These are phyloP conservation scores for Halyomorpha halys DNA, from an alignment of 1,140 invertebrate genomes.

Conservation along the genomic window DNA sequence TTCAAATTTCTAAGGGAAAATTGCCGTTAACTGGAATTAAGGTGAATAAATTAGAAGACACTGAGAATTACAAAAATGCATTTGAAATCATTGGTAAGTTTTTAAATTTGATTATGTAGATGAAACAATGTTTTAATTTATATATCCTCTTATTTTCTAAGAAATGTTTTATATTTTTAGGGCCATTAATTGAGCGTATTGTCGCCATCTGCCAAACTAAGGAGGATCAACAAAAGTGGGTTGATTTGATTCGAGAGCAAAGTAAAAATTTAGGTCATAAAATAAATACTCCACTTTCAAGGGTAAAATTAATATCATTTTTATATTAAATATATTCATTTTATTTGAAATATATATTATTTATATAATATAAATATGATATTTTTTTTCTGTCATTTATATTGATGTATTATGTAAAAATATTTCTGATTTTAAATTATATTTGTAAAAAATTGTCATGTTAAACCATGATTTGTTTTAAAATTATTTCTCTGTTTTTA, in stretches of 20 bases:
- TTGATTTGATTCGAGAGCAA: conserved; percentile 61
- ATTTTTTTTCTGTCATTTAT: no score
- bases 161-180: conserved; percentile 37
- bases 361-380: no score
- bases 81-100: conserved; percentile 74
- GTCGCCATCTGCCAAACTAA: conserved; percentile 73
- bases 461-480: no score
- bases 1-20: conserved; percentile 59
- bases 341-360: no score
- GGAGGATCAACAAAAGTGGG: conserved; percentile 77
- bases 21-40: conserved; percentile 74
- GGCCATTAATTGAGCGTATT: conserved; percentile 81
- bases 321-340: neutral
- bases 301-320: conserved; percentile 14
- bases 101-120: neutral
- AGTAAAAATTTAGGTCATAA: conserved; percentile 41
- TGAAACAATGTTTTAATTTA: neutral
- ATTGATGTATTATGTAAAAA: no score
- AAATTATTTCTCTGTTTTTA: no score
- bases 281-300: conserved; percentile 26
- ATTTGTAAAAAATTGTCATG: no score
- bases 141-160: neutral
- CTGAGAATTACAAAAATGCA: conserved; percentile 70
- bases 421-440: no score
- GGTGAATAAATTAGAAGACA: conserved; percentile 65